phyloP scores from a whole-genome alignment of 2,113 vertebrate species.

The Helogale parvula region DNA sequence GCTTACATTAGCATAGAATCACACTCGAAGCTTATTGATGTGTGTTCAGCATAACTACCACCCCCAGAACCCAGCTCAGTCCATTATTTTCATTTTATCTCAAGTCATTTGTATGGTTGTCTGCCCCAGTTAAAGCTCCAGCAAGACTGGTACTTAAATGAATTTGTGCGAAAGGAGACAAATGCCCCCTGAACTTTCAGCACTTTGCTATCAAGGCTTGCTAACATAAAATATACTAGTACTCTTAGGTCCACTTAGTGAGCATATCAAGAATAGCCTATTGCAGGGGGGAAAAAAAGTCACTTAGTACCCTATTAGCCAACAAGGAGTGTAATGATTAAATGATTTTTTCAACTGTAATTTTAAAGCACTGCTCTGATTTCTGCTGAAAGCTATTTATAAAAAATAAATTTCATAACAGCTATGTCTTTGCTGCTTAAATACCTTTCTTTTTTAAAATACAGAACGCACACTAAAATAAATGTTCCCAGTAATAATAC shows the following conservation, averaged over 20 bases:
- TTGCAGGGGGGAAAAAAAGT: constrained; percentile 70
- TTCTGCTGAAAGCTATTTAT: constrained; percentile 77
- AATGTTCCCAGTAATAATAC: constrained; percentile 78
- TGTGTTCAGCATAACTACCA: constrained; percentile 87
- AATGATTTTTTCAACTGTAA: constrained; percentile 80
- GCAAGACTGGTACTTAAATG: constrained; percentile 89
- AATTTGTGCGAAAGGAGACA: constrained; percentile 88
- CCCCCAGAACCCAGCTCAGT: constrained; percentile 87
- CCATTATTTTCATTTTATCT: constrained; percentile 93
- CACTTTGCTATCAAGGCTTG: constrained; percentile 88
- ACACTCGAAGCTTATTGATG: constrained; percentile 93
- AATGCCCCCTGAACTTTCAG: constrained; percentile 92
- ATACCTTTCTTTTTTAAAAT: constrained; percentile 74
- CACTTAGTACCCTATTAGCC: constrained; percentile 83
- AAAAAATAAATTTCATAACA: constrained; percentile 72
- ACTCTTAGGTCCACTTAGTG: constrained; percentile 84
- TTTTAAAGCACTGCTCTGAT: constrained; percentile 79
- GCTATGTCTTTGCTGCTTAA: constrained; percentile 75
- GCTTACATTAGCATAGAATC: constrained; percentile 95
- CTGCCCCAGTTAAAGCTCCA: constrained; percentile 89
- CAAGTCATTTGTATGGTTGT: constrained; percentile 91
- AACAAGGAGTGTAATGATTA: constrained; percentile 83
- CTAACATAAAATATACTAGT: constrained; percentile 85
- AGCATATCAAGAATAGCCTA: constrained; percentile 81
- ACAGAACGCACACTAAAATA: constrained; percentile 66